These are phyloP conservation scores for Pantherophis alleghaniensis DNA, from an alignment of 2,797 vertebrate species.

Conservation along the genomic window DNA sequence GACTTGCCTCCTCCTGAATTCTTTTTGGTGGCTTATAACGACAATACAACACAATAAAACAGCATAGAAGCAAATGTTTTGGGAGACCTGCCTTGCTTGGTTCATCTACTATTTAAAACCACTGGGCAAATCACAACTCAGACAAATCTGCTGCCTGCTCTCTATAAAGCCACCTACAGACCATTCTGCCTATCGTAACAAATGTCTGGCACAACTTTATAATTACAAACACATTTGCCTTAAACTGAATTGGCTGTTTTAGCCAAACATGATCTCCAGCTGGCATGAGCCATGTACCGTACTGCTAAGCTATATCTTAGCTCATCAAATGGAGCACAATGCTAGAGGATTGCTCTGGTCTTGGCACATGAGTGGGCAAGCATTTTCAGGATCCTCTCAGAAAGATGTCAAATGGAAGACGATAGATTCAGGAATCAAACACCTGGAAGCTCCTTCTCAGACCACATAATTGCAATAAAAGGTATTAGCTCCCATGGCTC, in stretches of 20 bases:
- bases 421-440: background rate
- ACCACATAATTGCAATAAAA: background rate
- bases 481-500: background rate
- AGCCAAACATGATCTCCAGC: background rate
- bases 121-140: background rate
- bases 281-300: background rate
- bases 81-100: background rate
- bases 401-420: background rate
- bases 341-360: background rate
- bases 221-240: background rate
- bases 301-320: background rate
- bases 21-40: background rate
- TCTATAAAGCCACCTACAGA: background rate
- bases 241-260: background rate
- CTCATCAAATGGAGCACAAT: background rate
- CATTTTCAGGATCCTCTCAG: background rate
- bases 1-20: background rate
- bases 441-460: background rate
- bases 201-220: background rate
- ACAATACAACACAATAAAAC: background rate
- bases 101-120: background rate
- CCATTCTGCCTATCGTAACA: background rate
- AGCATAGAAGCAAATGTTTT: background rate
- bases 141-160: background rate
- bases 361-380: background rate